A percentile compares a stretch with the other conserved stretches of the same genome.
Evolutionary conservation across 2,888 invertebrate genomes (phyloP).

Genomic region (Endomychus coccineus): DNA sequence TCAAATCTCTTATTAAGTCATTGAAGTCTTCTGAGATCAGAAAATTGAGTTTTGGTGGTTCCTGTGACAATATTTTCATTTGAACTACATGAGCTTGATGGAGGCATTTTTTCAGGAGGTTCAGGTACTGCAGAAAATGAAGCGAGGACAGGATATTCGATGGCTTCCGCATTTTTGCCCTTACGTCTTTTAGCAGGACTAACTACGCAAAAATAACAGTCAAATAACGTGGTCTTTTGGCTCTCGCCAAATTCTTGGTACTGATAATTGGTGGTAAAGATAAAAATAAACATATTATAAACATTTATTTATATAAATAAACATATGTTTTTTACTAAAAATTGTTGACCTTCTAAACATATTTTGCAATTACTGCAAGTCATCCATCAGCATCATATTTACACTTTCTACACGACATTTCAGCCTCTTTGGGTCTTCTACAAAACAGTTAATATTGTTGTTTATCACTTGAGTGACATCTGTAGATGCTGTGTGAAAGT

Average conservation of each 20-base stretch:
- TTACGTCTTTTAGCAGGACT: constrained; percentile 14
- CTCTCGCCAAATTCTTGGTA: constrained; percentile 30
- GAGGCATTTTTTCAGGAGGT: constrained; percentile 9
- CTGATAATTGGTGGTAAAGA: constrained; percentile 22
- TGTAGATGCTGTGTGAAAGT: too few relatives aligned
- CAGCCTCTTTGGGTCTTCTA: constrained; percentile 23
- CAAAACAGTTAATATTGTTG: constrained; percentile 30
- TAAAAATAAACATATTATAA: too few relatives aligned
- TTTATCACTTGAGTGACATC: too few relatives aligned
- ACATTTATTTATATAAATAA: too few relatives aligned
- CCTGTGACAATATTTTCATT: too few relatives aligned
- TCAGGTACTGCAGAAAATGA: constrained; percentile 10
- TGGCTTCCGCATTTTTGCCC: constrained; percentile 16
- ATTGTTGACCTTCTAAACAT: constrained; percentile 16
- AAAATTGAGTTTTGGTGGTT: constrained; percentile 16
- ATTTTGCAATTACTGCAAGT: constrained; percentile 21
- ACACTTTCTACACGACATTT: too few relatives aligned
- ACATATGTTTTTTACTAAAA: too few relatives aligned
- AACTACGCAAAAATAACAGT: constrained; percentile 32
- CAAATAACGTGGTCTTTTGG: constrained; percentile 28
- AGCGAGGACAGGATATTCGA: constrained; percentile 16
- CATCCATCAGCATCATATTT: constrained; percentile 23
- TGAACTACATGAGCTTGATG: too few relatives aligned
- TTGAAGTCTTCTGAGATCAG: constrained; percentile 20
- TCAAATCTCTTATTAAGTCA: constrained; percentile 21